Evolutionary conservation across 2,797 vertebrate species (phyloP).

Genomic region (Acanthopagrus latus): DNA sequence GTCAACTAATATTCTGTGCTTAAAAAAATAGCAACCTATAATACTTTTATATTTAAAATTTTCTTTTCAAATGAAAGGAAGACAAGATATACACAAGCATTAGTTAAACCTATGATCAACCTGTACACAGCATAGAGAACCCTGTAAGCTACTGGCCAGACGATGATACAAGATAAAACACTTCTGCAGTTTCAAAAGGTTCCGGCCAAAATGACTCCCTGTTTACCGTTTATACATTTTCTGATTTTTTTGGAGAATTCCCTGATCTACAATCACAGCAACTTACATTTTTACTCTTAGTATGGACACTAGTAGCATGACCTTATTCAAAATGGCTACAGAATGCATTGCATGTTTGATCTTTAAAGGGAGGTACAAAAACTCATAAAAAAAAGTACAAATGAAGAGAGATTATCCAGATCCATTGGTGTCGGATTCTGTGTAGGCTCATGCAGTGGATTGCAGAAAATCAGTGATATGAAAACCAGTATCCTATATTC

Average conservation of each 20-base stretch:
- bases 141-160: constrained; percentile 86
- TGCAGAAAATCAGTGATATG: constrained; percentile 72
- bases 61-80: constrained; percentile 88
- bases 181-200: constrained; percentile 70
- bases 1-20: constrained; percentile 84
- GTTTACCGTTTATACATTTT: constrained; percentile 74
- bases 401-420: constrained; percentile 71
- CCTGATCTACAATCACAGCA: constrained; percentile 79
- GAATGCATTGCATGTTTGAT: constrained; percentile 76
- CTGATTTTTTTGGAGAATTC: constrained; percentile 70
- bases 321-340: constrained; percentile 77
- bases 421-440: constrained; percentile 52
- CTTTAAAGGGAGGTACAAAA: constrained; percentile 83
- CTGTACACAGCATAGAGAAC: constrained; percentile 88
- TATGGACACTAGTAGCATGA: constrained; percentile 63
- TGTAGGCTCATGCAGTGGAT: constrained; percentile 78
- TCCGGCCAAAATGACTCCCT: constrained; percentile 81
- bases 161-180: constrained; percentile 75
- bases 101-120: constrained; percentile 85
- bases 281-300: constrained; percentile 68
- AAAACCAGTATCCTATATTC: constrained; percentile 71
- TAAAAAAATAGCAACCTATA: constrained; percentile 92
- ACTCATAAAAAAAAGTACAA: constrained; percentile 75
- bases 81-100: constrained; percentile 93
- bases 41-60: constrained; percentile 94